These are phyloP conservation scores for Apogon hyalosoma DNA, from an alignment of 2,797 vertebrate genomes.

Conservation along the genomic window DNA sequence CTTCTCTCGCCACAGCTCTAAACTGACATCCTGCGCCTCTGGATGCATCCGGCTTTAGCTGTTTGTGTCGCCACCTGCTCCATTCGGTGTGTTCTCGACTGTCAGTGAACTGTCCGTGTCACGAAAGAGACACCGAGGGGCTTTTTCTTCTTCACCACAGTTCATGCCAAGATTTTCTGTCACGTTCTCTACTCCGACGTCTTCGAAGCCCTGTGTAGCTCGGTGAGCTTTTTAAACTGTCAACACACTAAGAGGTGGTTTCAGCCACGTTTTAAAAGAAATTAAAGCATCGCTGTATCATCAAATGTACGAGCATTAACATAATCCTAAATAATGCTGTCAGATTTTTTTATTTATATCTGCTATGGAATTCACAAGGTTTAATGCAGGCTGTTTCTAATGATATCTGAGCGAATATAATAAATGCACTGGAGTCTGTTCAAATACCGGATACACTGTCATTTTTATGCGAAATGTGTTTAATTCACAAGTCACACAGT, in stretches of 20 bases:
- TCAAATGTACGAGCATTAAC: conserved; percentile 63
- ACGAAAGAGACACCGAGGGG: conserved; percentile 1
- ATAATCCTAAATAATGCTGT: conserved; percentile 55
- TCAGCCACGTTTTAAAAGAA: conserved; percentile 58
- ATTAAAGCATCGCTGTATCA: conserved; percentile 41
- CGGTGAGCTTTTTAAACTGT: conserved; percentile 60
- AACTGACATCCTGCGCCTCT: conserved; percentile 49
- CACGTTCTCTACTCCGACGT: conserved; percentile 22
- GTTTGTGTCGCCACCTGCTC: conserved; percentile 53
- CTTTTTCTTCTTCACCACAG: conserved; percentile 12
- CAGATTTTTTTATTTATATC: conserved; percentile 74
- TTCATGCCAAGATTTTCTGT: conserved; percentile 15
- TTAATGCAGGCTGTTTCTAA: conserved; percentile 72
- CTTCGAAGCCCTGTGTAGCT: conserved; percentile 40
- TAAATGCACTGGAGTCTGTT: conserved; percentile 79
- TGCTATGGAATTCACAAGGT: conserved; percentile 41
- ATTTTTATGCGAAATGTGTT: neutral
- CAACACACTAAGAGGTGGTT: conserved; percentile 35
- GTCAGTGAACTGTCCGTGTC: conserved; percentile 35
- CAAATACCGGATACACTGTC: conserved; percentile 17
- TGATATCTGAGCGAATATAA: conserved; percentile 73
- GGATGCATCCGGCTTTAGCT: conserved; percentile 46
- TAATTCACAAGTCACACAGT: neutral
- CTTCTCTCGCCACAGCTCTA: conserved; percentile 48
- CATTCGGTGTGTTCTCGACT: conserved; percentile 38